Evolutionary conservation across 2,888 invertebrate genomes (phyloP).

Genomic region (Hoplodrina blanda): DNA sequence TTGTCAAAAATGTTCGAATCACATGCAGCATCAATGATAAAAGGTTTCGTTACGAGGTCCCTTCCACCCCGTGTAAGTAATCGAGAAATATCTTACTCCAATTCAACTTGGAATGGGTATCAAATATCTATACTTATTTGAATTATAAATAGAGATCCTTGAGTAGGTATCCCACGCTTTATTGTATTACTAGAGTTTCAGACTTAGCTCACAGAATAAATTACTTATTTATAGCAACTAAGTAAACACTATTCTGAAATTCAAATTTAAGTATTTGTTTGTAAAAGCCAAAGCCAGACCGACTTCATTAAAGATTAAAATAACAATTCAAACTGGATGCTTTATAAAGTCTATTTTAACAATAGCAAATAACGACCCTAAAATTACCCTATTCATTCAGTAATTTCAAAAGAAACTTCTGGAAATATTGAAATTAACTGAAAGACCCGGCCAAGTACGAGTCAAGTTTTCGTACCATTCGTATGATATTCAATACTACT

Average conservation of each 20-base stretch:
- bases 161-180: background rate
- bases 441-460: background rate
- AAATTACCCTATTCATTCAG: background rate
- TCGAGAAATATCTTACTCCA: too few species aligned
- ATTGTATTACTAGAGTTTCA: background rate
- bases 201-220: background rate
- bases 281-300: conserved; percentile 2
- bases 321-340: conserved; percentile 3
- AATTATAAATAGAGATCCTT: background rate
- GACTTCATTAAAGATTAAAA: conserved; percentile 15
- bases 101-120: background rate
- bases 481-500: too few species aligned
- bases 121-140: background rate
- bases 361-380: background rate
- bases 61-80: too few species aligned
- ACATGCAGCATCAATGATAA: too few species aligned
- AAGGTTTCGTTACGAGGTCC: too few species aligned
- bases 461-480: too few species aligned
- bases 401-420: background rate
- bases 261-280: conserved; percentile 5
- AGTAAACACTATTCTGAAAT: conserved; percentile 12
- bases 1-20: too few species aligned
- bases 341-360: background rate
- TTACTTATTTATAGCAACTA: conserved; percentile 9
- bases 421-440: background rate